Evolutionary conservation across 2,797 vertebrate species (phyloP), one percentile per base, ranked within the genome.

Genomic region (Eupleurogrammus muticus): DNA sequence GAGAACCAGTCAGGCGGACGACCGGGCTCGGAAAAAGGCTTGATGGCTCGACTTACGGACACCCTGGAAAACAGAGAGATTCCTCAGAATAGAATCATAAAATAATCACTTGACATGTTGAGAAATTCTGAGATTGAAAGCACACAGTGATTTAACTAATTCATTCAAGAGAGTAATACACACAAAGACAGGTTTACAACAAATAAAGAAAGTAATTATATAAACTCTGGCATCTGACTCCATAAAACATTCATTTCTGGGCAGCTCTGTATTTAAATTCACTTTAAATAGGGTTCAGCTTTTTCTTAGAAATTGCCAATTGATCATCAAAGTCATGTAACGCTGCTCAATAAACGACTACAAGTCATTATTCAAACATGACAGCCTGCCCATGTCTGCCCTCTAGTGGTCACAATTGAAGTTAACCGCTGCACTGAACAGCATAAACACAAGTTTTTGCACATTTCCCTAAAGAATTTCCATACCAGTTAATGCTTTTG

Each of bases 1-100:
- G 98, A 99, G 90, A 99, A 99, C 98, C 98, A 99, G 85, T 99
- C 98, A 68, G 98, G 96, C 68, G 98, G 98, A 32, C 98, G 96
- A 49, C 97, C 97, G 21, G 95, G 87, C 87, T 99, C 98, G 74
- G 98, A 97, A 89, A 99, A 99, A 53, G 98, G 97, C 85, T 99
- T 99, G 92, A 99, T 99, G 75, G 98, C 98, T 94, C 98, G 94
- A 92, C 97, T 99, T 68, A 99, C 98, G 57, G 98, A 99, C 42
- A 99, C 98, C 98, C 98, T 99, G 77, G 11, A 75, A 80, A 4
- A 84, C 49, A 84, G 60, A 40, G 19, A 66, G 4, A 44, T n/a
- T 17, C 4, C 2, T 67, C 34, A 55, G 2, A 54, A 49, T 66
- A n/a, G 57, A 40, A 53, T 38, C 14, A 49, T 19, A 65, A 34